These are phyloP conservation scores for Coilia nasus DNA, from an alignment of 2,797 vertebrate species.

Conservation along the genomic window DNA sequence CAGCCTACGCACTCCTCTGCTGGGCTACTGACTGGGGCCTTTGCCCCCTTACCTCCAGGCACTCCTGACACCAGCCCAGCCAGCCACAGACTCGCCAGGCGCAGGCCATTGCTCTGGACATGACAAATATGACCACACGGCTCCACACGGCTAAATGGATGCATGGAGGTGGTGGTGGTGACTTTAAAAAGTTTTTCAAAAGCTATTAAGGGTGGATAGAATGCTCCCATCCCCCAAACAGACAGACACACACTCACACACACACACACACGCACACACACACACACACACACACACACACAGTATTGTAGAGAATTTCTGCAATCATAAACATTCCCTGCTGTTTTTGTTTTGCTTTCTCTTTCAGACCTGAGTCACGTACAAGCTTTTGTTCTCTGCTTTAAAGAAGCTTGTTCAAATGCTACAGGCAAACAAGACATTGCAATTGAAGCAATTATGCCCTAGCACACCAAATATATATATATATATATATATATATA, in stretches of 20 bases:
- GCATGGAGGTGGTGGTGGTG: background rate
- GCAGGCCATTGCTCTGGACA: background rate
- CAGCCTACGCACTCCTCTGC: no score
- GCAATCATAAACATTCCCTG: background rate
- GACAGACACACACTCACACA: background rate
- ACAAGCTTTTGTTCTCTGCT: background rate
- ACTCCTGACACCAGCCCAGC: background rate
- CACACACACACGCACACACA: slow-evolving; percentile 12
- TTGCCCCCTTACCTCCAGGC: no score
- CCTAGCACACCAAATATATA: no score
- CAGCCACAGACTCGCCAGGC: background rate
- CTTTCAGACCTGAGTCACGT: background rate
- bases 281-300: slow-evolving; percentile 10
- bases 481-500: no score
- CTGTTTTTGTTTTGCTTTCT: background rate
- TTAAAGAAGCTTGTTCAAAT: background rate
- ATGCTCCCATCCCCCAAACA: background rate
- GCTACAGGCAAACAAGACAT: background rate
- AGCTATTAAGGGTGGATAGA: background rate
- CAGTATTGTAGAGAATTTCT: background rate
- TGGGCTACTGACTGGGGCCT: no score
- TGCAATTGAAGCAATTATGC: no score
- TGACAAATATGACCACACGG: slow-evolving; percentile 21
- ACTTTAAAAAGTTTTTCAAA: background rate
- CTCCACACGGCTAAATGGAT: slow-evolving; percentile 2